These are phyloP conservation scores for Crocodylus rhombifer DNA, from an alignment of 2,797 vertebrate genomes.

Conservation along the genomic window DNA sequence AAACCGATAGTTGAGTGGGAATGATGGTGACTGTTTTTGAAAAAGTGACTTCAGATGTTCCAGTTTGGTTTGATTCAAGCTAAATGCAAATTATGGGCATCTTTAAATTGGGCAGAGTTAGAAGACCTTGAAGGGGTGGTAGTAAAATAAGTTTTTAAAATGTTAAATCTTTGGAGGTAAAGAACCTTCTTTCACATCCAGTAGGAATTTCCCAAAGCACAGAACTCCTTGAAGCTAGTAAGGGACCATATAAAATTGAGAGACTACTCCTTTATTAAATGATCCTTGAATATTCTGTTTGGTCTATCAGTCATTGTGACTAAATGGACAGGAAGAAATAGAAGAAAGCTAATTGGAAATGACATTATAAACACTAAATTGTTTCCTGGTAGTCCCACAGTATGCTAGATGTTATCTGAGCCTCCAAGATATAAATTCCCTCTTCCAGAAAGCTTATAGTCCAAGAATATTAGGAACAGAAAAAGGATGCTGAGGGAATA, in stretches of 20 bases:
- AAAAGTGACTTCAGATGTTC: too few relatives aligned
- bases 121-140: neutral
- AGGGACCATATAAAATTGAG: neutral
- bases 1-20: too few relatives aligned
- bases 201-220: neutral
- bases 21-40: too few relatives aligned
- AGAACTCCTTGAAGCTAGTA: neutral
- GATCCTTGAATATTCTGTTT: neutral
- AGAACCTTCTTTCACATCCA: neutral
- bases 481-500: neutral
- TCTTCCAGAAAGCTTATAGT: neutral
- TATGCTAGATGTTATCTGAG: too few relatives aligned
- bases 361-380: neutral
- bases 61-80: too few relatives aligned
- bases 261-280: neutral
- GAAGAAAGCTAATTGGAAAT: conserved; percentile 4
- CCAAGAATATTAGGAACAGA: neutral
- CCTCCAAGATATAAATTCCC: neutral
- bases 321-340: neutral
- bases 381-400: neutral
- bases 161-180: neutral
- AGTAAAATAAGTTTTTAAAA: neutral
- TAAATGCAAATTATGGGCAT: too few relatives aligned
- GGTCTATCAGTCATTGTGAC: neutral
- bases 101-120: too few relatives aligned